A percentile compares a stretch with the other conserved stretches of the same genome.
Evolutionary conservation across 2,888 invertebrate species (phyloP).

Genomic region (Pantelozetes paolii): DNA sequence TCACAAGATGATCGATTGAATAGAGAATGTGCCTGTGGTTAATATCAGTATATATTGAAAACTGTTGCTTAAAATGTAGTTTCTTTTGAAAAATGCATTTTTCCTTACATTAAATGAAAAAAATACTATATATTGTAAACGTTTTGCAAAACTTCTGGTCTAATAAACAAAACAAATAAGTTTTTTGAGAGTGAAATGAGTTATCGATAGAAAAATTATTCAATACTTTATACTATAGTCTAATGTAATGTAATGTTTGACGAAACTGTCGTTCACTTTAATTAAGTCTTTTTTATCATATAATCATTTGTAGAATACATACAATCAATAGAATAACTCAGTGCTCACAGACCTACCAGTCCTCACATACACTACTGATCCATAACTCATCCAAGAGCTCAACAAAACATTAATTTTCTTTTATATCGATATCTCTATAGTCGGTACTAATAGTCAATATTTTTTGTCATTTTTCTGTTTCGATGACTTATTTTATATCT

Average conservation of each 20-base stretch:
- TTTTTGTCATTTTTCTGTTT: neutral
- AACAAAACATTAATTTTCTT: slow-evolving; percentile 26
- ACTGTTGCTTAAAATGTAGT: neutral
- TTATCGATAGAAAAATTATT: neutral
- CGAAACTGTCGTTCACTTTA: slow-evolving; percentile 8
- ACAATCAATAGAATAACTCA: slow-evolving; percentile 18
- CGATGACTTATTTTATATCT: neutral
- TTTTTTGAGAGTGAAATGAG: neutral
- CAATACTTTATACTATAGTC: neutral
- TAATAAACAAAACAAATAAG: neutral
- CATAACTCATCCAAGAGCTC: neutral
- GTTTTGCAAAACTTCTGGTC: neutral
- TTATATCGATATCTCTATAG: neutral
- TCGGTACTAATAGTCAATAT: neutral
- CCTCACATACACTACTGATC: neutral
- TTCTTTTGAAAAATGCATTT: neutral
- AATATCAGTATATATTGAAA: neutral
- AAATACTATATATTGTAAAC: neutral
- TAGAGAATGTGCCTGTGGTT: too few relatives aligned
- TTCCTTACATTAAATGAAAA: neutral
- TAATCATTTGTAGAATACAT: neutral
- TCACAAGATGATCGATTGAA: too few relatives aligned
- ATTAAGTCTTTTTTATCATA: slow-evolving; percentile 23
- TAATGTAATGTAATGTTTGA: neutral
- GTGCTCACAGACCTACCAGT: too few relatives aligned